These are phyloP conservation scores for Phytoseiulus persimilis DNA, from an alignment of 2,888 invertebrate species.

Conservation along the genomic window DNA sequence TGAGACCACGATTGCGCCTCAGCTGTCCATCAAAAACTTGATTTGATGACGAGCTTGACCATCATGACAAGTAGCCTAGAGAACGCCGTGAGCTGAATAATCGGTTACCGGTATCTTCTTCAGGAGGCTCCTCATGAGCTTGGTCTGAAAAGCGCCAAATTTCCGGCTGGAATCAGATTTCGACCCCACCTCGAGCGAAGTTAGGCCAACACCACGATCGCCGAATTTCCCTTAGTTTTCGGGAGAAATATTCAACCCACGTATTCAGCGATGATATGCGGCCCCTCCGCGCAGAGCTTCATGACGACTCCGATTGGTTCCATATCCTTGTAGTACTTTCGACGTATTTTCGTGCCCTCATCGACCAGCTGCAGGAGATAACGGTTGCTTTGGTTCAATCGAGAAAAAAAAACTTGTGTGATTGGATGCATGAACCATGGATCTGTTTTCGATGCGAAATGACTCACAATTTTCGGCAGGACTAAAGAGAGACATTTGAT, in stretches of 20 bases:
- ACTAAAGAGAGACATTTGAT: not conserved
- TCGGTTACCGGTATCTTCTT: not conserved
- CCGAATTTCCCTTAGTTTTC: no score
- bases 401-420: no score
- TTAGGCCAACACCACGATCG: no score
- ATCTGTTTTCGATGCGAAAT: no score
- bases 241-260: not conserved
- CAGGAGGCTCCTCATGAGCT: not conserved
- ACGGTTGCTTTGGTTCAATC: no score
- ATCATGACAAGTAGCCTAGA: no score
- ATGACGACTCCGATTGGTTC: not conserved
- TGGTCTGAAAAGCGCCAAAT: not conserved
- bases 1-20: no score
- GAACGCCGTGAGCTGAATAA: no score
- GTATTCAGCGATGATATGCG: constrained; percentile 8
- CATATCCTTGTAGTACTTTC: not conserved
- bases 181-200: no score
- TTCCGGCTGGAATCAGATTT: not conserved
- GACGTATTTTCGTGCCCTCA: not conserved
- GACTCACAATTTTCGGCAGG: not conserved
- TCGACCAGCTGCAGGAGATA: not conserved
- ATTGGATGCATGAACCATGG: no score
- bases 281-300: not conserved
- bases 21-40: no score
- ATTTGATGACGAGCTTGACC: no score